Evolutionary conservation across 2,797 vertebrate genomes (phyloP).

Genomic region (Anguilla megastoma): DNA sequence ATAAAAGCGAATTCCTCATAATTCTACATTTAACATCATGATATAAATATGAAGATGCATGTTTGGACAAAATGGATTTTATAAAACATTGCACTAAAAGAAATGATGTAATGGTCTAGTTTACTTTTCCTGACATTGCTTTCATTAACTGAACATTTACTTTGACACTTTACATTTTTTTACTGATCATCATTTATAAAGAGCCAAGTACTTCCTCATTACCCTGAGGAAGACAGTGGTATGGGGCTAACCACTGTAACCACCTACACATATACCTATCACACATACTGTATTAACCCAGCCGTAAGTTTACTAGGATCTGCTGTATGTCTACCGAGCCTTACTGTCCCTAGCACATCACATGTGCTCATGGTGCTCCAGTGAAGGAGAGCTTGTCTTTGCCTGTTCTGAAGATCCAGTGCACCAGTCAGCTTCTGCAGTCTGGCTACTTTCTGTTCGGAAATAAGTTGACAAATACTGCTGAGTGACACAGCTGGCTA

Average conservation of each 20-base stretch:
- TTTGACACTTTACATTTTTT: not conserved
- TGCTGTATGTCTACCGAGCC: not conserved
- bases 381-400: constrained; percentile 8
- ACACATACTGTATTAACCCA: not conserved
- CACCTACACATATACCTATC: not conserved
- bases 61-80: not conserved
- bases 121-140: not conserved
- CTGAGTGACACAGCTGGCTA: constrained; percentile 35
- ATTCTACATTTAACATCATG: too few relatives aligned
- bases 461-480: constrained; percentile 40
- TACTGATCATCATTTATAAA: not conserved
- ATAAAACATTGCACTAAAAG: not conserved
- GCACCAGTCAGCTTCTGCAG: constrained; percentile 21
- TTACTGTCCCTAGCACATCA: not conserved
- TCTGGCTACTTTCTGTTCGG: constrained; percentile 36
- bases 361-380: not conserved
- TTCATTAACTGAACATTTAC: not conserved
- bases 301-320: not conserved
- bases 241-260: not conserved
- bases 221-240: not conserved
- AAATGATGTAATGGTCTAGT: not conserved
- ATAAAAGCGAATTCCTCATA: too few relatives aligned
- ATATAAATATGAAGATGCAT: not conserved
- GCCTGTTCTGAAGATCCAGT: constrained; percentile 3
- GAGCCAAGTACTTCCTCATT: not conserved